These are phyloP conservation scores for Anolis carolinensis DNA, from an alignment of 2,113 vertebrate genomes.

Conservation along the genomic window DNA sequence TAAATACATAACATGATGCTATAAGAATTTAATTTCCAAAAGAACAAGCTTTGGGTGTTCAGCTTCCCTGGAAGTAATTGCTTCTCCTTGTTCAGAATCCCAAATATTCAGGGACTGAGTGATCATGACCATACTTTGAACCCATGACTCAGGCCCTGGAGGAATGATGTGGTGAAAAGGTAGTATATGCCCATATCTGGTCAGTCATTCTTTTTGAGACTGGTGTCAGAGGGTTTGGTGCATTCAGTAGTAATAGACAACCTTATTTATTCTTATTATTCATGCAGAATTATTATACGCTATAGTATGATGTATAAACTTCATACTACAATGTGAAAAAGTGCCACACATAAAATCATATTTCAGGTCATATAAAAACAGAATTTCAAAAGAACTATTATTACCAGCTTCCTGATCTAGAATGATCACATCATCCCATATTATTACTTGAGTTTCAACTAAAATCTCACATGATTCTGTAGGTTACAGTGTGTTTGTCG, in stretches of 20 bases:
- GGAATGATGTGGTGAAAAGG: background rate
- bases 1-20: background rate
- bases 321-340: no score
- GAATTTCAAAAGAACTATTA: no score
- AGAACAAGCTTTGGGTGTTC: background rate
- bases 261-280: no score
- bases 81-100: background rate
- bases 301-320: no score
- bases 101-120: background rate
- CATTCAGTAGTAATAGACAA: no score
- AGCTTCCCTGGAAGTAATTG: background rate
- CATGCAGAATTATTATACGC: no score
- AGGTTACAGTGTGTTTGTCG: no score
- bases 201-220: background rate
- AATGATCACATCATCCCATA: background rate
- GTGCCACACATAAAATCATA: no score
- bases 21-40: background rate
- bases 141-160: background rate
- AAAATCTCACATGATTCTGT: background rate
- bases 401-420: background rate
- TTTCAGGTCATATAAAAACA: no score
- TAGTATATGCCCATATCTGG: background rate
- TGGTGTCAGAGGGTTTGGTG: background rate
- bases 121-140: background rate
- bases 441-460: background rate